Evolutionary conservation across 92 coral and sea anemone genomes (phyloP).

Genomic region (Porites lobata): DNA sequence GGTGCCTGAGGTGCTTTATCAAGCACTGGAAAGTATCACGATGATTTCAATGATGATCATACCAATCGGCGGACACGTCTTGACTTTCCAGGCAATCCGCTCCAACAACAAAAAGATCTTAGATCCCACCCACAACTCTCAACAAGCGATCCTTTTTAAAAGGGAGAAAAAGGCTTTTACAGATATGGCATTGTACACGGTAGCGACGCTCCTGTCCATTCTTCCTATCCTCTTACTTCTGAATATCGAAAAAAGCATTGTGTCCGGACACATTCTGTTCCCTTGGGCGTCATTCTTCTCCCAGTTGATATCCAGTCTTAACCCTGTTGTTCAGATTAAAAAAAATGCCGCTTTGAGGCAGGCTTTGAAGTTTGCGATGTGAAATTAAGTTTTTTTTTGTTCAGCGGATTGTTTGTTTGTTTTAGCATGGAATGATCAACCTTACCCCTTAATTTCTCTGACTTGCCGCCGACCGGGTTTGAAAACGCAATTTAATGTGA

Average conservation of each 20-base stretch:
- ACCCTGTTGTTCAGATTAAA: slow-evolving; percentile 13
- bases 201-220: slow-evolving; percentile 7
- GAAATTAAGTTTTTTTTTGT: too few relatives aligned
- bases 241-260: background rate
- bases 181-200: slow-evolving; percentile 4
- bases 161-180: slow-evolving; percentile 19
- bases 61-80: background rate
- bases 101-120: slow-evolving; percentile 3
- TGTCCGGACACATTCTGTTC: background rate
- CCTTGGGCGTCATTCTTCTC: background rate
- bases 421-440: too few relatives aligned
- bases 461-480: too few relatives aligned
- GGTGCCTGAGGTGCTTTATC: background rate
- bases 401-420: too few relatives aligned
- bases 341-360: slow-evolving; percentile 1
- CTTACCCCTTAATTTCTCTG: too few relatives aligned
- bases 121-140: background rate
- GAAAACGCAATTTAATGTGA: too few relatives aligned
- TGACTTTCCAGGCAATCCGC: slow-evolving; percentile 31
- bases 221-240: background rate
- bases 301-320: background rate
- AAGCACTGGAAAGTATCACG: slow-evolving; percentile 15
- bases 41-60: background rate
- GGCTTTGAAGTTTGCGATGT: background rate
- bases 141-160: slow-evolving; percentile 1